Percentiles rank a stretch among this genome's conserved stretches.
Conservation (phyloP, 92 coral and sea anemone genomes). For the Zoanthus solanderi region DNA sequence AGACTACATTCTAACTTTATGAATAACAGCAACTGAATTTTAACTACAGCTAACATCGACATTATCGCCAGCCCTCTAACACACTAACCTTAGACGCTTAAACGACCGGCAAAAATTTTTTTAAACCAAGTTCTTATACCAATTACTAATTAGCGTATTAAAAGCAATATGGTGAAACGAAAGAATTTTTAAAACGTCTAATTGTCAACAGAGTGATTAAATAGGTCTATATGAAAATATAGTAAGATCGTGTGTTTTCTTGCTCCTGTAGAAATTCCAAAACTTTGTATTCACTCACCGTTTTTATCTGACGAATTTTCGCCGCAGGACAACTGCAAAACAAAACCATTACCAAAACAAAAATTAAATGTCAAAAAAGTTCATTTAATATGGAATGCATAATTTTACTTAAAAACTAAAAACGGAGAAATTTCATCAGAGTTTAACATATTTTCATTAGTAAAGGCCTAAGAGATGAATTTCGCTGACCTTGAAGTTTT, state of each 20-base stretch:
- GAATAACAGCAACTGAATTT: too few relatives aligned
- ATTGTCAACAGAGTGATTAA: background rate
- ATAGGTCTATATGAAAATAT: background rate
- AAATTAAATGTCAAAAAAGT: background rate
- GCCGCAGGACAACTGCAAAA: conserved; percentile 27
- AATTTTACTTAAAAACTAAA: background rate
- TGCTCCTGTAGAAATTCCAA: background rate
- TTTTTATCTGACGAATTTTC: background rate
- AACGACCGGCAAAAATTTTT: too few relatives aligned
- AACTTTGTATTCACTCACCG: background rate
- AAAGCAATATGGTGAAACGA: too few relatives aligned
- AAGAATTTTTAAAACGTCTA: too few relatives aligned
- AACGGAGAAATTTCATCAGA: background rate
- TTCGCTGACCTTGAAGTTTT: conserved; percentile 73
- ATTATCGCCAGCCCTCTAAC: too few relatives aligned
- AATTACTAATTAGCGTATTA: too few relatives aligned
- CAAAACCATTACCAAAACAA: background rate
- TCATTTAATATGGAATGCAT: background rate
- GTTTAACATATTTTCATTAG: background rate
- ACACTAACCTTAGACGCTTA: too few relatives aligned
- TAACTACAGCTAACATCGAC: too few relatives aligned
- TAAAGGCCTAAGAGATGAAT: background rate
- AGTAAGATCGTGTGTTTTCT: background rate
- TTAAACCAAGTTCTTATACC: too few relatives aligned
- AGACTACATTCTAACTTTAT: too few relatives aligned